Percentiles rank a stretch among this genome's conserved stretches.
Conservation (phyloP, 2,113 vertebrate genomes). For the Thamnaconus septentrionalis region DNA sequence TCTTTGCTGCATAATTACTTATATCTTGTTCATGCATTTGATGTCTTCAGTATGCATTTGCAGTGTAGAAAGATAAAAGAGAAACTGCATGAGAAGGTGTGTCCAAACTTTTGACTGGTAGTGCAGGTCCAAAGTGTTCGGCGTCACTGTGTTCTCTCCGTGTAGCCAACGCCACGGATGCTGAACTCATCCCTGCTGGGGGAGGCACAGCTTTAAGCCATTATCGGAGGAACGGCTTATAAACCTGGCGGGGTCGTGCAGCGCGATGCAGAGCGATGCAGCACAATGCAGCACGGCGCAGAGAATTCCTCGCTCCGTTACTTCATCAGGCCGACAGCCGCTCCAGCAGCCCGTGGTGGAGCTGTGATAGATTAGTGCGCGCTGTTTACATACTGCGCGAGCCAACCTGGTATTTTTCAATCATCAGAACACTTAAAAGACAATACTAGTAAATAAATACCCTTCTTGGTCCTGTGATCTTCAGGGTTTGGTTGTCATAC, state of each 20-base stretch:
- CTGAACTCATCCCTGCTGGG: slow-evolving; percentile 19
- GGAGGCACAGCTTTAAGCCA: slow-evolving; percentile 53
- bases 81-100: too few relatives aligned
- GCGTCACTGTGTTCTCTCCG: neutral
- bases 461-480: slow-evolving; percentile 11
- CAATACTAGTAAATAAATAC: slow-evolving; percentile 38
- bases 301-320: slow-evolving; percentile 36
- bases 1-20: too few relatives aligned
- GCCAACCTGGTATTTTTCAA: slow-evolving; percentile 33
- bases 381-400: slow-evolving; percentile 26
- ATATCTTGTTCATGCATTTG: too few relatives aligned
- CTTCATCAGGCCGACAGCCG: slow-evolving; percentile 24
- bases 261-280: slow-evolving; percentile 1
- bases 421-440: slow-evolving; percentile 19
- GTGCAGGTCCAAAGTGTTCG: too few relatives aligned
- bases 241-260: slow-evolving; percentile 57
- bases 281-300: slow-evolving; percentile 22
- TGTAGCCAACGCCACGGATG: slow-evolving; percentile 32
- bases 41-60: too few relatives aligned
- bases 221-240: slow-evolving; percentile 62
- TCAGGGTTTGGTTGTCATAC: slow-evolving; percentile 13
- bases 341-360: slow-evolving; percentile 20
- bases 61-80: too few relatives aligned
- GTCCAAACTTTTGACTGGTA: too few relatives aligned
- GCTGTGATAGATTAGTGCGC: slow-evolving; percentile 48